Percentiles rank a stretch among this genome's conserved stretches.
Evolutionary conservation across 2,797 vertebrate genomes (phyloP).

Genomic region (Malacoctenus gilli): DNA sequence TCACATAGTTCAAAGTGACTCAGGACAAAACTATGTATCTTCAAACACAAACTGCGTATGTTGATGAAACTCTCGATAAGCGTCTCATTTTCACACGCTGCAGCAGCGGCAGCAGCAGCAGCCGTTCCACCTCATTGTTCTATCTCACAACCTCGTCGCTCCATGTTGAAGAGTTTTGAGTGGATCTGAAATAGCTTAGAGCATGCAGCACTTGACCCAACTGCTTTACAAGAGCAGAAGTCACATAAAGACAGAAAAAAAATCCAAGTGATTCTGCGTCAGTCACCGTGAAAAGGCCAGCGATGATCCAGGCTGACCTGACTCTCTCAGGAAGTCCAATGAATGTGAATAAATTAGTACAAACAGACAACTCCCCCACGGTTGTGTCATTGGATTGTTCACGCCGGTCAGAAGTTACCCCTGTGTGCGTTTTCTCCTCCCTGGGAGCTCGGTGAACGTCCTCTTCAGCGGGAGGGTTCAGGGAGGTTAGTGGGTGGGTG

Average conservation of each 20-base stretch:
- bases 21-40: conserved; percentile 23
- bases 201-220: conserved; percentile 26
- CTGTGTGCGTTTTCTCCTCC: conserved; percentile 46
- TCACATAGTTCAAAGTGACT: conserved; percentile 28
- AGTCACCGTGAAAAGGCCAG: too few relatives aligned
- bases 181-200: conserved; percentile 16
- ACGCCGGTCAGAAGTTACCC: conserved; percentile 41
- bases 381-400: conserved; percentile 51
- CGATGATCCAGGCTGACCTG: too few relatives aligned
- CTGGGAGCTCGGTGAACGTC: conserved; percentile 56
- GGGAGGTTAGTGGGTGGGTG: conserved; percentile 74
- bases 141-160: conserved; percentile 8
- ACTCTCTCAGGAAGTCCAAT: conserved; percentile 19
- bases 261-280: conserved; percentile 12
- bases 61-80: conserved; percentile 43
- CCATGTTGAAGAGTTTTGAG: conserved; percentile 19
- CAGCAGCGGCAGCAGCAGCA: conserved; percentile 25
- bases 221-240: conserved; percentile 33
- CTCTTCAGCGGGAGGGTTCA: conserved; percentile 62
- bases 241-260: conserved; percentile 12
- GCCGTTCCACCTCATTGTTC: conserved; percentile 36
- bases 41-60: conserved; percentile 20
- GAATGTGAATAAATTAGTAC: conserved; percentile 38
- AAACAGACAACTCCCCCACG: conserved; percentile 46
- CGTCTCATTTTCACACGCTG: conserved; percentile 22